phyloP scores from a whole-genome alignment of 23 tunicate species.

The Corella eumyota region DNA sequence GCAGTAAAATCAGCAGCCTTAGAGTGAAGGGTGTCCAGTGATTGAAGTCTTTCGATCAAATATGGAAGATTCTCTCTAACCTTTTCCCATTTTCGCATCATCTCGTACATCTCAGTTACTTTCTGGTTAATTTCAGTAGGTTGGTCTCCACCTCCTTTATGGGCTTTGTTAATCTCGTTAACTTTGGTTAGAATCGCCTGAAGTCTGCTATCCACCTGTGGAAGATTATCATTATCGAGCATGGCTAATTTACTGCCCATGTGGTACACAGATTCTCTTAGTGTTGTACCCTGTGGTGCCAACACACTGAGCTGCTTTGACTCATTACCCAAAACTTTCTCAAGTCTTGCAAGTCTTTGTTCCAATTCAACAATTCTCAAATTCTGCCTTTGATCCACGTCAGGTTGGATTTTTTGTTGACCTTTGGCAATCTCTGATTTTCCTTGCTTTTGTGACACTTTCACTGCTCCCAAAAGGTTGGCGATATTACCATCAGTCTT shows the following conservation, averaged over 20 bases:
- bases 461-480: slow-evolving; percentile 15
- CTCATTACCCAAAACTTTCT: slow-evolving; percentile 38
- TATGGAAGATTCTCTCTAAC: slow-evolving; percentile 43
- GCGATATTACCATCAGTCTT: slow-evolving; percentile 8
- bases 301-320: slow-evolving; percentile 17
- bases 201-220: slow-evolving; percentile 66
- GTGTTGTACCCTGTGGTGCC: slow-evolving; percentile 19
- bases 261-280: slow-evolving; percentile 32
- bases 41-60: slow-evolving; percentile 30
- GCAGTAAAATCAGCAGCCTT: slow-evolving; percentile 51
- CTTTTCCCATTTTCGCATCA: slow-evolving; percentile 67
- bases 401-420: slow-evolving; percentile 25
- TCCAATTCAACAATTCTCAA: slow-evolving; percentile 32
- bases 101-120: slow-evolving; percentile 41
- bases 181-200: slow-evolving; percentile 73
- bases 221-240: slow-evolving; percentile 79
- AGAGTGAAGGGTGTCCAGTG: slow-evolving; percentile 40
- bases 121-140: slow-evolving; percentile 43
- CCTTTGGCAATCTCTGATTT: neutral
- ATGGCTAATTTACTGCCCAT: slow-evolving; percentile 53
- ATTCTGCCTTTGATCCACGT: slow-evolving; percentile 13
- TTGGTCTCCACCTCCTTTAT: slow-evolving; percentile 30
- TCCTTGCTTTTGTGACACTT: slow-evolving; percentile 5
- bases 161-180: slow-evolving; percentile 79
- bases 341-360: slow-evolving; percentile 52